Percentiles rank a stretch among this genome's conserved stretches.
Evolutionary conservation across 2,113 vertebrate genomes (phyloP).

Genomic region (Gallinago paraguaiae): DNA sequence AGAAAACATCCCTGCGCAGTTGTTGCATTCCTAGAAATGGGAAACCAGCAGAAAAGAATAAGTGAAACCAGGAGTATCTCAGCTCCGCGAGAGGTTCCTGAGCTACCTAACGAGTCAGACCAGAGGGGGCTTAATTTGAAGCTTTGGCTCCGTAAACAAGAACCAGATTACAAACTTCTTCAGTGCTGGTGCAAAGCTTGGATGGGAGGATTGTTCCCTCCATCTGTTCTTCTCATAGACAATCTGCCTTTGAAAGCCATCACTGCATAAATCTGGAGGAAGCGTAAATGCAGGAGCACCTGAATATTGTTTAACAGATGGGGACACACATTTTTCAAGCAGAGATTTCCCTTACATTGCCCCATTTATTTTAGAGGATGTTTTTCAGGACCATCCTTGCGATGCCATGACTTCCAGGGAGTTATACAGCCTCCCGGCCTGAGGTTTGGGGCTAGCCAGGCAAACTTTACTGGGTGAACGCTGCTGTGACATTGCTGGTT

Average conservation of each 20-base stretch:
- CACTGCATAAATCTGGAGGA: conserved; percentile 51
- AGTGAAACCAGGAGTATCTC: background rate
- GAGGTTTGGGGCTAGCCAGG: background rate
- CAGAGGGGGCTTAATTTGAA: conserved; percentile 11
- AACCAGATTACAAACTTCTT: conserved; percentile 54
- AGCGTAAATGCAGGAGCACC: conserved; percentile 41
- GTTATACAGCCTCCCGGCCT: background rate
- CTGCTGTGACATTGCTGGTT: background rate
- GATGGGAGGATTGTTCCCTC: conserved; percentile 27
- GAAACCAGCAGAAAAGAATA: background rate
- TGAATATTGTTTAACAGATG: conserved; percentile 57
- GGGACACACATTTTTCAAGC: conserved; percentile 23
- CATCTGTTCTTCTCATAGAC: conserved; percentile 51
- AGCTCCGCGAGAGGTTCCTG: rapidly evolving
- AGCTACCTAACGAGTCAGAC: background rate
- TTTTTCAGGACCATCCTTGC: background rate
- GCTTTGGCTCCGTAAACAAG: conserved; percentile 29
- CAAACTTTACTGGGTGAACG: background rate
- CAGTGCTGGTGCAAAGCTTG: conserved; percentile 32
- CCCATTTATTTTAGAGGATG: conserved; percentile 15
- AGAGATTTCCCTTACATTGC: conserved; percentile 14
- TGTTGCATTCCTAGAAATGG: background rate
- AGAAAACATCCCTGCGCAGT: background rate
- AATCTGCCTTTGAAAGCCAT: conserved; percentile 33
- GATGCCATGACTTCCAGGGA: background rate